phyloP scores from a whole-genome alignment of 2,888 invertebrate genomes.

The Dorcus hopei region DNA sequence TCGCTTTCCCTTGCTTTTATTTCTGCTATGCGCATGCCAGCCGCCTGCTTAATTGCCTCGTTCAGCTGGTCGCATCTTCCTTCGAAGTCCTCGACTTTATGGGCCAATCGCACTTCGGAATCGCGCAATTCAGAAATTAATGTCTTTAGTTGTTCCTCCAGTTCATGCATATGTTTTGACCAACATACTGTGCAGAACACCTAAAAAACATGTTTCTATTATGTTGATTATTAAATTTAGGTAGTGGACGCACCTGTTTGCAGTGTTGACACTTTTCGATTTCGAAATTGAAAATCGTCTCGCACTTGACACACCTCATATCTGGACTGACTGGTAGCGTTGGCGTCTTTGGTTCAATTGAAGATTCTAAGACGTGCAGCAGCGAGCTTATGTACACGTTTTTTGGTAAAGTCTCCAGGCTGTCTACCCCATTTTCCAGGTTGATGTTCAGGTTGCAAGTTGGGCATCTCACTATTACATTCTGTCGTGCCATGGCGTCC shows the following conservation, averaged over 20 bases:
- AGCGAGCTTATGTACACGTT: conserved; percentile 67
- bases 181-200: conserved; percentile 61
- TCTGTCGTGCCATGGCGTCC: neutral
- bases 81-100: conserved; percentile 58
- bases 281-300: conserved; percentile 36
- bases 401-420: conserved; percentile 59
- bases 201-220: conserved; percentile 41
- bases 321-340: conserved; percentile 2
- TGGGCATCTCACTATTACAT: conserved; percentile 50
- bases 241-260: conserved; percentile 51
- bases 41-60: conserved; percentile 53
- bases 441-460: conserved; percentile 54
- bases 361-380: conserved; percentile 44
- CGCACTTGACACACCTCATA: conserved; percentile 44
- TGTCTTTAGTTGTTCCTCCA: conserved; percentile 56
- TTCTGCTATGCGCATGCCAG: conserved; percentile 54
- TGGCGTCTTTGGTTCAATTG: conserved; percentile 10
- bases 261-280: conserved; percentile 57
- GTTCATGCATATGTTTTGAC: conserved; percentile 58
- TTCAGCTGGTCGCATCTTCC: conserved; percentile 55
- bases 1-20: conserved; percentile 50
- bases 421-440: conserved; percentile 52
- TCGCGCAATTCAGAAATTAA: conserved; percentile 57
- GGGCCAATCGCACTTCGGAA: conserved; percentile 53
- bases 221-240: neutral